Percentiles rank a stretch among this genome's conserved stretches.
These are phyloP conservation scores for Triplophysa rosa DNA, from an alignment of 2,113 vertebrate species.

Conservation along the genomic window DNA sequence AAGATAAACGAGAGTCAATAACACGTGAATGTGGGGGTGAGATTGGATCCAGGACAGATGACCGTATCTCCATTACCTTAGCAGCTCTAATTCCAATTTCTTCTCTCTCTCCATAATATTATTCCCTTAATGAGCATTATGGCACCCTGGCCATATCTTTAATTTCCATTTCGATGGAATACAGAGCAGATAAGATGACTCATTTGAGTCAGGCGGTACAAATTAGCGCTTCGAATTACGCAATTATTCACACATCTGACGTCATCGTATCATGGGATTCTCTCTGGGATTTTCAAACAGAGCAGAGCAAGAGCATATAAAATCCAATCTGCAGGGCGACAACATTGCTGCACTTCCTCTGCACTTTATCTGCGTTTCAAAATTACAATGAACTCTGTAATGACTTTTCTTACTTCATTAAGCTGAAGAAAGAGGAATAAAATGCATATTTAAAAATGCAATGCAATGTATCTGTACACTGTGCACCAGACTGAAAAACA, in stretches of 20 bases:
- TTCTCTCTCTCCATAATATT: neutral
- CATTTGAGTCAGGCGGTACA: conserved; percentile 6
- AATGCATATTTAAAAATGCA: neutral
- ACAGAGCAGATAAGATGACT: neutral
- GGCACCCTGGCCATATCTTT: neutral
- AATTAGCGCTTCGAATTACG: neutral
- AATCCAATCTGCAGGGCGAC: neutral
- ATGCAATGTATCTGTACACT: neutral
- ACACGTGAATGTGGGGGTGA: neutral
- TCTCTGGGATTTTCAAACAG: conserved; percentile 14
- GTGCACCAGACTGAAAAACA: neutral
- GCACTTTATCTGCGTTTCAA: neutral
- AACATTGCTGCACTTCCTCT: neutral
- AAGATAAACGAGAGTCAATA: neutral
- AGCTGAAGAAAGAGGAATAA: neutral
- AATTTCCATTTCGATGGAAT: neutral
- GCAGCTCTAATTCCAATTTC: neutral
- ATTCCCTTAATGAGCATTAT: neutral
- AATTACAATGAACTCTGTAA: neutral
- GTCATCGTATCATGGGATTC: conserved; percentile 2
- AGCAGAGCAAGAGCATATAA: neutral
- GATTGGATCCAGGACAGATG: neutral
- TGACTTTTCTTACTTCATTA: neutral
- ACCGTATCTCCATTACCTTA: neutral
- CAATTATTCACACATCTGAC: conserved; percentile 26